Evolutionary conservation across 2,797 vertebrate species (phyloP), one percentile per base, ranked within the genome.

Genomic region (Gobio occitaniae): DNA sequence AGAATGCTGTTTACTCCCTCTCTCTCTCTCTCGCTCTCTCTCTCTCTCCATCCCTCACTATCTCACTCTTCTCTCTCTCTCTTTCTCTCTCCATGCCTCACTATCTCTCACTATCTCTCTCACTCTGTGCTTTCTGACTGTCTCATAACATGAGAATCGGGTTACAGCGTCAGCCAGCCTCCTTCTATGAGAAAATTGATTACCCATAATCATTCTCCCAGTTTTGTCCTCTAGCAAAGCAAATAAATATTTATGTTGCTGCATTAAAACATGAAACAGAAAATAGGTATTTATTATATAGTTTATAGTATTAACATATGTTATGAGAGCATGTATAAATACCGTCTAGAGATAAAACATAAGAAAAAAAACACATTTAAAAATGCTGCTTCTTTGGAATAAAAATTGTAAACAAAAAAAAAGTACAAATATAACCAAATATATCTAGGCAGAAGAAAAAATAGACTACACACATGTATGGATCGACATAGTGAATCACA

Each of bases 121-220:
- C 66, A 19, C 38, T 86, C 66, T 56, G 76, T 72, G 59, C 47
- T 85, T 80, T 87, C 85, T 78, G 71, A 83, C 78, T 84, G 32
- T 87, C 82, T 74, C 54, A 85, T 93, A 89, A 87, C 88, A 79
- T 89, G 56, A 87, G 93, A 93, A 93, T 94, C 91, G 83, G 90
- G 91, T 94, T 94, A 94, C 90, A 92, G 88, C 78, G 70, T 76
- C 89, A 89, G 90, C 82, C 90, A 90, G 90, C 70, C 90, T 88
- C 82, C 75, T 90, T 88, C 85, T 90, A 88, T 89, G 86, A 74
- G 77, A 87, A 52, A 93, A 95, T 94, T 94, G 94, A 95, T 95
- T 93, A 93, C 84, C 89, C 84, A 85, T 89, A 87, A 90, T 92
- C 93, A 93, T 92, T 91, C 92, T 82, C 85, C 41, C 78, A 70